Conservation (phyloP, 1,140 invertebrate genomes). For the Atta texana region DNA sequence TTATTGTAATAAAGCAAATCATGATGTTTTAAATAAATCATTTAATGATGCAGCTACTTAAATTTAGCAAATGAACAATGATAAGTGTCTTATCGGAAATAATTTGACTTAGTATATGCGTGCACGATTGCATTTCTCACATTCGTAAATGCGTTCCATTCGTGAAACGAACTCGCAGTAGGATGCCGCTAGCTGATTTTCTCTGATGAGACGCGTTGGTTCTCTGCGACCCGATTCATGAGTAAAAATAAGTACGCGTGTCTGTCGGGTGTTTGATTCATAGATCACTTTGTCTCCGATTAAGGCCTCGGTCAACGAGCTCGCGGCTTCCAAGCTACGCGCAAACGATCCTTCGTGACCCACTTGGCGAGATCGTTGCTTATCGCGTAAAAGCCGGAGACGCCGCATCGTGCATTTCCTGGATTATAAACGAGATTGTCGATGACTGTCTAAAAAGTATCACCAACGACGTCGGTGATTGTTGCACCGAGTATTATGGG, state of each 20-base stretch:
- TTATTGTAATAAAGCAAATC: neutral
- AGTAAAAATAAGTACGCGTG: conserved; percentile 34
- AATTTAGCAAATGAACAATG: neutral
- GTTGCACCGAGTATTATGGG: conserved; percentile 28
- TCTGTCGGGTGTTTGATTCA: conserved; percentile 40
- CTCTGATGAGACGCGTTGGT: conserved; percentile 5
- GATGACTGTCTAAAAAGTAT: conserved; percentile 55
- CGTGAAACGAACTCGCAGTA: neutral
- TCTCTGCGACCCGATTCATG: conserved; percentile 43
- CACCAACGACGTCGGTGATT: neutral
- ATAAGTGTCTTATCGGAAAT: neutral
- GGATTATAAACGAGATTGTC: conserved; percentile 48
- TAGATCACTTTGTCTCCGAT: conserved; percentile 60
- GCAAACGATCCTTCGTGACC: conserved; percentile 56
- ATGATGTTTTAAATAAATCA: neutral
- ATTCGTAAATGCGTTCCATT: neutral
- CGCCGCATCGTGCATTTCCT: conserved; percentile 47
- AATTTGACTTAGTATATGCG: neutral
- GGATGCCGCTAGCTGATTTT: conserved; percentile 22
- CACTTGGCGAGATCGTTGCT: conserved; percentile 40
- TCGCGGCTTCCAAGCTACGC: conserved; percentile 32
- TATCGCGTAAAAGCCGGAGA: conserved; percentile 55
- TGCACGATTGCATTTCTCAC: neutral
- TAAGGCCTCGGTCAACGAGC: conserved; percentile 57
- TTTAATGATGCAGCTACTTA: neutral